A percentile compares a stretch with the other conserved stretches of the same genome.
Conservation (phyloP, 2,888 invertebrate species). For the Patella pellucida region DNA sequence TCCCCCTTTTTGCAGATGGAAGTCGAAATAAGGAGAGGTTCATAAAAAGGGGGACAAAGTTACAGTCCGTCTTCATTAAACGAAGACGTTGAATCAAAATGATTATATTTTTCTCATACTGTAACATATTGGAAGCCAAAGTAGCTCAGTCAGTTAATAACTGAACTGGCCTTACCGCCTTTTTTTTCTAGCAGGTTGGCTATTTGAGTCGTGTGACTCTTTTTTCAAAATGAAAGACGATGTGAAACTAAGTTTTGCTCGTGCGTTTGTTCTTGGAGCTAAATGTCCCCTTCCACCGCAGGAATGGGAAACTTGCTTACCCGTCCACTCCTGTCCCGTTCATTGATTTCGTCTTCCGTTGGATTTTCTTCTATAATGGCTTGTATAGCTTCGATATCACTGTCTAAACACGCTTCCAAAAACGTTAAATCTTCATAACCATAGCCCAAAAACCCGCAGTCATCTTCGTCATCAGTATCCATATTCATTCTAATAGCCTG, state of each 20-base stretch:
- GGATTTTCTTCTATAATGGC: conserved; percentile 63
- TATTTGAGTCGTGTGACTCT: too few species aligned
- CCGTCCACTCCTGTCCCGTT: conserved; percentile 63
- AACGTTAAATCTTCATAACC: conserved; percentile 61
- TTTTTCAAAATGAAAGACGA: too few species aligned
- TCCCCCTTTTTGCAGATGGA: too few species aligned
- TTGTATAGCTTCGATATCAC: conserved; percentile 63
- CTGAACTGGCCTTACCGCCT: too few species aligned
- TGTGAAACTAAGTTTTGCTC: not conserved
- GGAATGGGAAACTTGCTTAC: conserved; percentile 39
- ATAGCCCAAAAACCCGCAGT: conserved; percentile 28
- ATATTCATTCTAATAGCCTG: conserved; percentile 22
- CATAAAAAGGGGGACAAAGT: too few species aligned
- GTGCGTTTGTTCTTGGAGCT: not conserved
- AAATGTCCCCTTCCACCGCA: not conserved
- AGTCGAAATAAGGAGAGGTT: too few species aligned
- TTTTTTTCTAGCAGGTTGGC: too few species aligned
- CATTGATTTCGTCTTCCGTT: conserved; percentile 64
- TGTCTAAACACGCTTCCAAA: conserved; percentile 64
- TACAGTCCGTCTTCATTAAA: too few species aligned
- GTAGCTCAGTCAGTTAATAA: too few species aligned
- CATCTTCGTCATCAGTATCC: conserved; percentile 35
- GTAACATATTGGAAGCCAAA: too few species aligned
- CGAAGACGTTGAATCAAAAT: too few species aligned
- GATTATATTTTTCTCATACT: too few species aligned